Conservation (phyloP, 2,888 invertebrate species). For the Drosophila mercatorum region DNA sequence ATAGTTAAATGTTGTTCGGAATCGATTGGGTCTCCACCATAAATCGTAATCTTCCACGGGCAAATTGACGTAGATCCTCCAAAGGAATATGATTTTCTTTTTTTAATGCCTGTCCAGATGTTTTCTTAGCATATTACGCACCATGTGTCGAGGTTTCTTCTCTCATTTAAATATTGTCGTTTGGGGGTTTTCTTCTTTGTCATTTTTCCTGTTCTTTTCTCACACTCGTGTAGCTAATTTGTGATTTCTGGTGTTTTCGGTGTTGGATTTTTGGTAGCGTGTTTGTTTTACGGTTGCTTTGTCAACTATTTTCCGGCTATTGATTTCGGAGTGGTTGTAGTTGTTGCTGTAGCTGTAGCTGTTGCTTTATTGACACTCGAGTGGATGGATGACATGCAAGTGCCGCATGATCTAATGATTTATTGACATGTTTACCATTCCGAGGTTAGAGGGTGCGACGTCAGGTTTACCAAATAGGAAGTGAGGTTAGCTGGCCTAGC, state of each 20-base stretch:
- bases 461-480: neutral
- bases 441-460: constrained; percentile 9
- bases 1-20: constrained; percentile 44
- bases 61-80: constrained; percentile 55
- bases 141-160: constrained; percentile 61
- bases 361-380: constrained; percentile 52
- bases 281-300: constrained; percentile 76
- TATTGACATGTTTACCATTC: constrained; percentile 52
- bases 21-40: constrained; percentile 43
- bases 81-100: constrained; percentile 40
- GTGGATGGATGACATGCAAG: constrained; percentile 64
- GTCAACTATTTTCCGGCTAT: constrained; percentile 82
- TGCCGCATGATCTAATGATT: constrained; percentile 66
- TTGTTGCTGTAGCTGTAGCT: constrained; percentile 13
- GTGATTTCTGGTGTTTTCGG: constrained; percentile 79
- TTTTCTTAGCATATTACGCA: constrained; percentile 40
- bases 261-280: constrained; percentile 72
- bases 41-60: constrained; percentile 69
- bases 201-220: constrained; percentile 51
- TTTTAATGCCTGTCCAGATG: constrained; percentile 67
- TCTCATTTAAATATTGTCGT: constrained; percentile 55
- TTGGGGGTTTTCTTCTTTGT: constrained; percentile 23
- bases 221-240: constrained; percentile 83
- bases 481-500: neutral
- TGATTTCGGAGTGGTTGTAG: constrained; percentile 53